phyloP scores from a whole-genome alignment of 2,113 vertebrate genomes.

The Mustelus asterias region DNA sequence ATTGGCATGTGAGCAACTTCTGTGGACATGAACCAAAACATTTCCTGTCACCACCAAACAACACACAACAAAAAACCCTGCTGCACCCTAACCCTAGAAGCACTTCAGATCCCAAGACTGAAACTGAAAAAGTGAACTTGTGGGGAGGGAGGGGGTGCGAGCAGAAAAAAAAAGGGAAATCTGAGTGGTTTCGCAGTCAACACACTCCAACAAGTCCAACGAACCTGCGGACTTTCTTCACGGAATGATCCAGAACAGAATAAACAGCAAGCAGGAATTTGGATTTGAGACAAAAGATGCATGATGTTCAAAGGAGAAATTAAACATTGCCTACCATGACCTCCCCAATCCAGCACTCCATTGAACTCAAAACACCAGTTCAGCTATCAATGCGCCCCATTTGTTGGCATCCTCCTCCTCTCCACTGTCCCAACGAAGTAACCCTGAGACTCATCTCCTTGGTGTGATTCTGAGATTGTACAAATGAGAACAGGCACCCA shows the following conservation, averaged over 20 bases:
- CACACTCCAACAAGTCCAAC: neutral
- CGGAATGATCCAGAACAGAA: neutral
- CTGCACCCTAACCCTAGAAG: too few relatives aligned
- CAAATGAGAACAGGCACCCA: neutral
- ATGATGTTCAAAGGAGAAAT: neutral
- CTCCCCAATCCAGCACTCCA: neutral
- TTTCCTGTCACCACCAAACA: neutral
- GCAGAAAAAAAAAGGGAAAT: neutral
- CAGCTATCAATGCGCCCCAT: neutral
- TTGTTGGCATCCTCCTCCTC: neutral
- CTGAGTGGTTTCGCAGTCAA: neutral
- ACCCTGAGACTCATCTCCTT: neutral
- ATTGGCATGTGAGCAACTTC: neutral
- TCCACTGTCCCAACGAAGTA: neutral
- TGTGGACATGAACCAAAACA: neutral
- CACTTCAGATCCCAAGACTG: neutral
- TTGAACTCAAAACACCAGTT: neutral
- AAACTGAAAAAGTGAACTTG: slow-evolving; percentile 12
- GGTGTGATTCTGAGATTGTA: neutral
- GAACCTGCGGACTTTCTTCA: neutral
- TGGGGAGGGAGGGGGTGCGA: neutral
- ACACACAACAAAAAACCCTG: neutral
- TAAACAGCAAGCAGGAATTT: neutral
- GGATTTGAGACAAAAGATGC: neutral
- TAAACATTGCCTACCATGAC: neutral